Percentiles rank a stretch among this genome's conserved stretches.
phyloP scores from a whole-genome alignment of 2,888 invertebrate genomes.

The Pterobdella sp. region DNA sequence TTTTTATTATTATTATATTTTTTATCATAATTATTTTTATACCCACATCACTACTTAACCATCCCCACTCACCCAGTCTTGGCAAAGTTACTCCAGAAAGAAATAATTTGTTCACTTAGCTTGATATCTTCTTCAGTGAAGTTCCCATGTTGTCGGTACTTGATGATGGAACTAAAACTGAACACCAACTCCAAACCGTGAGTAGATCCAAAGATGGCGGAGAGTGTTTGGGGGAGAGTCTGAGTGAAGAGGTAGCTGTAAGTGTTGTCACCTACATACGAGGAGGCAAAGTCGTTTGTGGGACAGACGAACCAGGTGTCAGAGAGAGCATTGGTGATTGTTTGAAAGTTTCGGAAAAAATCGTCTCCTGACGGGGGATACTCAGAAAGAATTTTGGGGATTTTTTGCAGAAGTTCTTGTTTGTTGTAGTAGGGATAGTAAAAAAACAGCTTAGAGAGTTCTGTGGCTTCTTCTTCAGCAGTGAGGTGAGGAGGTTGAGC shows the following conservation, averaged over 20 bases:
- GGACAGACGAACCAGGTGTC: conserved; percentile 91
- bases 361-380: no score
- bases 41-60: no score
- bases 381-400: no score
- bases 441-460: conserved; percentile 72
- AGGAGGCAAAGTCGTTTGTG: conserved; percentile 82
- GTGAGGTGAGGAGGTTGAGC: conserved; percentile 53
- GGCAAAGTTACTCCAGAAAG: conserved; percentile 57
- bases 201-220: no score
- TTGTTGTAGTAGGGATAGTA: conserved; percentile 54
- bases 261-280: conserved; percentile 76
- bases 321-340: conserved; percentile 83
- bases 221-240: no score
- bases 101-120: conserved; percentile 78
- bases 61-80: conserved; percentile 42
- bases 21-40: no score
- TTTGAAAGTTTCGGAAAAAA: conserved; percentile 75
- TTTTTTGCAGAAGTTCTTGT: no score
- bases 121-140: conserved; percentile 75
- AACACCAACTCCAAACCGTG: conserved; percentile 90
- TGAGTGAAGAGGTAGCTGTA: conserved; percentile 86
- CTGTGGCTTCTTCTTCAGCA: conserved; percentile 70
- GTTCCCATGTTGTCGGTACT: conserved; percentile 68
- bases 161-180: conserved; percentile 79
- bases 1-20: no score